These are phyloP conservation scores for Tribolium madens DNA, from an alignment of 1,140 invertebrate species.

Conservation along the genomic window DNA sequence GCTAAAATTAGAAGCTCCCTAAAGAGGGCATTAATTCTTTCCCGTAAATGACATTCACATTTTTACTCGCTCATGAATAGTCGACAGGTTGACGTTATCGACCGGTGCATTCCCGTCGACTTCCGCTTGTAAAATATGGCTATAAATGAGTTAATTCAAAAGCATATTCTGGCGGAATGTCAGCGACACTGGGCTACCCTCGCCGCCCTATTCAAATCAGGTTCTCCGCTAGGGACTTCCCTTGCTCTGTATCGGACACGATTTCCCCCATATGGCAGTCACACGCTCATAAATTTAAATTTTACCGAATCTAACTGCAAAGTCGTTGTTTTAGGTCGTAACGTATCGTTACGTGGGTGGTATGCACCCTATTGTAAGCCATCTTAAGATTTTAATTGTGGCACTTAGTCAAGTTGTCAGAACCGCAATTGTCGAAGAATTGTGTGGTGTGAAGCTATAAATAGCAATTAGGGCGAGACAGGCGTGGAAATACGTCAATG, in stretches of 20 bases:
- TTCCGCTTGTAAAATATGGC: conserved; percentile 39
- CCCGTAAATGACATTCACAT: conserved; percentile 5
- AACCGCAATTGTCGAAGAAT: conserved; percentile 51
- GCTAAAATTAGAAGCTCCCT: background rate
- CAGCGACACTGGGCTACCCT: conserved; percentile 39
- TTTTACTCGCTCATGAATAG: conserved; percentile 16
- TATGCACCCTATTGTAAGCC: conserved; percentile 45
- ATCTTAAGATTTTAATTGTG: conserved; percentile 52
- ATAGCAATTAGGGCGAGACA: conserved; percentile 54
- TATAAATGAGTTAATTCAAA: conserved; percentile 48
- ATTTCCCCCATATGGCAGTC: conserved; percentile 44
- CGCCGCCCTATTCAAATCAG: conserved; percentile 43
- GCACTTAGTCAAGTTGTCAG: conserved; percentile 52
- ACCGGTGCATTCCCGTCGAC: conserved; percentile 18
- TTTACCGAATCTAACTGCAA: conserved; percentile 40
- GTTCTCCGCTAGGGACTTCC: background rate
- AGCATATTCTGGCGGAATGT: conserved; percentile 42
- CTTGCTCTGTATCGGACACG: conserved; percentile 19
- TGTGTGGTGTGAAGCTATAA: conserved; percentile 54
- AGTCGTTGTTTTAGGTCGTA: conserved; percentile 47
- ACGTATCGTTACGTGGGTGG: conserved; percentile 48
- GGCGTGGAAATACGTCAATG: conserved; percentile 52
- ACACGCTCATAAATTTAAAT: conserved; percentile 50
- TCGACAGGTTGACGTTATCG: conserved; percentile 25
- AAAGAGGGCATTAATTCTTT: conserved; percentile 3